Base-by-base conservation (phyloP, 2,888 invertebrate species). In the Eilema griseolum region DNA sequence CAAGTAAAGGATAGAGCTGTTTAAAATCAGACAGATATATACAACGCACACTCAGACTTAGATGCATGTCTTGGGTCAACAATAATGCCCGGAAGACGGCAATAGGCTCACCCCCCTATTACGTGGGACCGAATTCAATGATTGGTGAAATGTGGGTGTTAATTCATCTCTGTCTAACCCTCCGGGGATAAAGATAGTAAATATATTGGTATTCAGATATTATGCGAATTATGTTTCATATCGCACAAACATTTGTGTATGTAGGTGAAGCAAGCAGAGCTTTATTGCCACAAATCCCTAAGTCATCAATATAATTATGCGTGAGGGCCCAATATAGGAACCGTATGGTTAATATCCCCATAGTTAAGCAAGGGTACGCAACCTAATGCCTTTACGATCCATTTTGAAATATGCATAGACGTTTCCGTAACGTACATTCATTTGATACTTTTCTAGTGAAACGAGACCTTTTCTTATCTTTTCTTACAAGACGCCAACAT, bases 301-400 rank as follows among this genome's bases (percentile, higher is more conserved):
- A 69, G 69, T 64, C 60, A 69, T 65, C 65, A 65, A 59, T 69
- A 65, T 65, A 65, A 52, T 65, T 69, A 69, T 61, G 26, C 57
- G 62, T 24, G 41, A 70, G 23, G 28, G n/a, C 28, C 56, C 56
- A 57, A 70, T 70, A 41, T 28, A 24, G 56, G 20, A 26, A 52
- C 66, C 31, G 8, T 16, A 61, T 41, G 61, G 20, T 33, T 56
- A 66, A 60, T 56, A 66, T 26, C 23, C 31, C 12, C 24, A n/a
- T 52, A 52, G 46, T 46, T 61, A 61, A 46, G 52, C 57, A 33
- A 52, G 52, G 33, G 52, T 46, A 66, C n/a, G n/a, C n/a, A n/a
- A n/a, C n/a, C n/a, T n/a, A n/a, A n/a, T n/a, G n/a, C 14, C 31
- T 31, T 14, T 16, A 28, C 14, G 41, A 52, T 60, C 14, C 10